A percentile compares a stretch with the other conserved stretches of the same genome.
Conservation (phyloP, 2,888 invertebrate genomes). For the Incurvaria masculella region DNA sequence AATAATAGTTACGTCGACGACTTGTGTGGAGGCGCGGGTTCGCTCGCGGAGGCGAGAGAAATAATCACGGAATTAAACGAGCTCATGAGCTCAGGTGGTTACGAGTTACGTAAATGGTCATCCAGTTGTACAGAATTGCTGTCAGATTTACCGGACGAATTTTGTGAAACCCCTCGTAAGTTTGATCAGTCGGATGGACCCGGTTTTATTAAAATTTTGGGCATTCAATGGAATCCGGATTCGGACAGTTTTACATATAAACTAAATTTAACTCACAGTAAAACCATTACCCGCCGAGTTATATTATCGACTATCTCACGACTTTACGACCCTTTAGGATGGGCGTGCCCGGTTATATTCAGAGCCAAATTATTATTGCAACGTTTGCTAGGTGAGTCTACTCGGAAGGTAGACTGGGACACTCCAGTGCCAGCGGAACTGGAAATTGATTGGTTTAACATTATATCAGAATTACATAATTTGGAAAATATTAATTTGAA, state of each 20-base stretch:
- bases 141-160: not conserved
- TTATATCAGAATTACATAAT: too few species aligned
- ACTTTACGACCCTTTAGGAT: not conserved
- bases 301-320: not conserved
- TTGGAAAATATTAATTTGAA: too few species aligned
- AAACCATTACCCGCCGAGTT: not conserved
- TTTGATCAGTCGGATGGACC: not conserved
- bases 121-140: not conserved
- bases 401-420: too few species aligned
- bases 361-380: conserved; percentile 4
- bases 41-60: not conserved
- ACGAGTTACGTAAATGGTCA: conserved; percentile 2
- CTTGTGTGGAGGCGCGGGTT: not conserved
- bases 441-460: too few species aligned
- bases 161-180: not conserved
- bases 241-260: conserved; percentile 2
- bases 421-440: too few species aligned
- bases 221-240: conserved; percentile 2
- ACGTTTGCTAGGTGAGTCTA: too few species aligned
- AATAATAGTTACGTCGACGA: not conserved
- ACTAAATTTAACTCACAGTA: not conserved
- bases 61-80: not conserved
- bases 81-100: not conserved
- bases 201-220: not conserved
- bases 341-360: conserved; percentile 1